phyloP scores from a whole-genome alignment of 2,113 vertebrate genomes.

The Nothocercus julius region DNA sequence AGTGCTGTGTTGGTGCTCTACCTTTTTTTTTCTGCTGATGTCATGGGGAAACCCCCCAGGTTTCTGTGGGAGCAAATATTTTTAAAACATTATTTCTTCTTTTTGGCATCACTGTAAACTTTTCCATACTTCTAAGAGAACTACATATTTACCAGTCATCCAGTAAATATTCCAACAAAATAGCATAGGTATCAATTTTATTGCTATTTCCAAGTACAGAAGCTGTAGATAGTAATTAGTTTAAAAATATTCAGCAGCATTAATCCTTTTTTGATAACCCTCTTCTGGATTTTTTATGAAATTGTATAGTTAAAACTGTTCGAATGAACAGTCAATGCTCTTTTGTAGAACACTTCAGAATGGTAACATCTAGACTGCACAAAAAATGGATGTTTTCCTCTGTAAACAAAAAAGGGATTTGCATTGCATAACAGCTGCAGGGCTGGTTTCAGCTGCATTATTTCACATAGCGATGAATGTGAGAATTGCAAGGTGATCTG shows the following conservation, averaged over 20 bases:
- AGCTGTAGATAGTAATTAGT: neutral
- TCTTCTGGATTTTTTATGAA: neutral
- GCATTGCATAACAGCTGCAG: conserved; percentile 56
- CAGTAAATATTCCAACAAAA: neutral
- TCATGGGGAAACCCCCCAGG: neutral
- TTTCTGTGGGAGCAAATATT: neutral
- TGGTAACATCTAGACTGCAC: neutral
- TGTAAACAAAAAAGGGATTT: conserved; percentile 54
- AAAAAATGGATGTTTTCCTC: conserved; percentile 48
- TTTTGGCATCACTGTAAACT: neutral
- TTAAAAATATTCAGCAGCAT: neutral
- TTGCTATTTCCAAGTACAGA: neutral
- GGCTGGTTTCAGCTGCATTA: conserved; percentile 57
- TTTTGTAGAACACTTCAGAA: conserved; percentile 13
- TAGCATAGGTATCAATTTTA: neutral
- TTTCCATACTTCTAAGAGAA: neutral
- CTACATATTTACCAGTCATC: neutral
- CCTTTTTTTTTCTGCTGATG: neutral
- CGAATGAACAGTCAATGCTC: neutral
- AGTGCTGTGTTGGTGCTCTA: neutral
- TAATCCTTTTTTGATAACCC: neutral
- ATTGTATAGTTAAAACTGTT: neutral
- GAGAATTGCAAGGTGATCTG: conserved; percentile 63
- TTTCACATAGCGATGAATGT: conserved; percentile 56
- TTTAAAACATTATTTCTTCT: neutral